phyloP scores from a whole-genome alignment of 2,113 vertebrate species.

The Megalops atlanticus region DNA sequence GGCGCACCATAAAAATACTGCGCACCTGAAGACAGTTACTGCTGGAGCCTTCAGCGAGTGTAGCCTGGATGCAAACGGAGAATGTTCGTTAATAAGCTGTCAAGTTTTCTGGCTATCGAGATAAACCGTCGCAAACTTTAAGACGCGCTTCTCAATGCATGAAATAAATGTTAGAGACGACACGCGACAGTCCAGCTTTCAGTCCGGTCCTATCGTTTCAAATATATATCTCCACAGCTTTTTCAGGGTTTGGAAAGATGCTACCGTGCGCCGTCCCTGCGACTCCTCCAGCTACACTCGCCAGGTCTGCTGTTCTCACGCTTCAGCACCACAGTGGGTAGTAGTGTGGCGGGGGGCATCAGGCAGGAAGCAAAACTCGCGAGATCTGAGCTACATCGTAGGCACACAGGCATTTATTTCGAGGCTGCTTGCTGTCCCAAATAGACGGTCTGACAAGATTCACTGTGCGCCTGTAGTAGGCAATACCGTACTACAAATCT shows the following conservation, averaged over 20 bases:
- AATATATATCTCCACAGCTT: neutral
- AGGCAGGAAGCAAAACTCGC: constrained; percentile 50
- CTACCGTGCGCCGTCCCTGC: constrained; percentile 65
- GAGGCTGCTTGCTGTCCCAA: neutral
- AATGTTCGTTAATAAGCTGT: too few species aligned
- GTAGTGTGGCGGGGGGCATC: neutral
- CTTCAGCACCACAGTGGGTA: neutral
- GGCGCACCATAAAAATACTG: neutral
- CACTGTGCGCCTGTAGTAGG: too few species aligned
- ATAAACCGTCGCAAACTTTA: too few species aligned
- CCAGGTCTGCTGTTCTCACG: constrained; percentile 45
- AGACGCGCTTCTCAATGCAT: too few species aligned
- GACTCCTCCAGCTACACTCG: constrained; percentile 58
- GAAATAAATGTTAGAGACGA: neutral
- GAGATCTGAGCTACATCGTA: constrained; percentile 53
- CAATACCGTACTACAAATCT: too few species aligned
- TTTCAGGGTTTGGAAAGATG: constrained; percentile 49
- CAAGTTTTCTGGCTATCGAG: too few species aligned
- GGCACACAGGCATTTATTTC: neutral
- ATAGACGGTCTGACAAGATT: too few species aligned
- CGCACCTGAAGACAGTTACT: constrained; percentile 31
- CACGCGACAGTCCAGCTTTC: neutral
- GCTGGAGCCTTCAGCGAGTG: constrained; percentile 8
- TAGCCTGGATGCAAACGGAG: constrained; percentile 25
- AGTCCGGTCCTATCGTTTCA: neutral